phyloP scores from a whole-genome alignment of 64 coral and sea anemone species.

The Catalaphyllia jardinei region DNA sequence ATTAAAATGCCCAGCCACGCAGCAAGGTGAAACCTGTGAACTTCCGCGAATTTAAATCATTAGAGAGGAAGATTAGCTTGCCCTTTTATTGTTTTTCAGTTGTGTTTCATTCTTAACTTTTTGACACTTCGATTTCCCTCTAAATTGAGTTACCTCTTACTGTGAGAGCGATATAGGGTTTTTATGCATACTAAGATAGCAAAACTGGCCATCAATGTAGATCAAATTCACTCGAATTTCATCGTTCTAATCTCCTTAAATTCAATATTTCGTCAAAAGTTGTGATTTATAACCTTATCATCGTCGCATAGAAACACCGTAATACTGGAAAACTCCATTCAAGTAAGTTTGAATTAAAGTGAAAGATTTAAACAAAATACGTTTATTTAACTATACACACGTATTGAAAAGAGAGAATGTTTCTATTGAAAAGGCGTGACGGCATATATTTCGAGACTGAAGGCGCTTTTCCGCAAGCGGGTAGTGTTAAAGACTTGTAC shows the following conservation, averaged over 20 bases:
- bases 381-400: conserved; percentile 56
- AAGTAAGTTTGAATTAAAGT: conserved; percentile 59
- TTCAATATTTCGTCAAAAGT: conserved; percentile 4
- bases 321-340: conserved; percentile 60
- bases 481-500: conserved; percentile 5
- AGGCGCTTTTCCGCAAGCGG: conserved; percentile 25
- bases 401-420: conserved; percentile 60
- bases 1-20: not conserved
- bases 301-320: conserved; percentile 69
- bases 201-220: not conserved
- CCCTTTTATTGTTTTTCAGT: not conserved
- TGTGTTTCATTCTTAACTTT: not conserved
- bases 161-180: not conserved
- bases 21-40: not conserved
- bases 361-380: conserved; percentile 71
- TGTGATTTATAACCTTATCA: not conserved
- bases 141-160: not conserved
- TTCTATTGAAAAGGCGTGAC: conserved; percentile 72
- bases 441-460: conserved; percentile 8
- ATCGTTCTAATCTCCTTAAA: not conserved
- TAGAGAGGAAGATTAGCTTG: not conserved
- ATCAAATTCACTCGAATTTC: not conserved
- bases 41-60: not conserved
- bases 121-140: not conserved
- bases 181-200: not conserved